Conservation (phyloP, 2,888 invertebrate genomes). For the Operophtera brumata region DNA sequence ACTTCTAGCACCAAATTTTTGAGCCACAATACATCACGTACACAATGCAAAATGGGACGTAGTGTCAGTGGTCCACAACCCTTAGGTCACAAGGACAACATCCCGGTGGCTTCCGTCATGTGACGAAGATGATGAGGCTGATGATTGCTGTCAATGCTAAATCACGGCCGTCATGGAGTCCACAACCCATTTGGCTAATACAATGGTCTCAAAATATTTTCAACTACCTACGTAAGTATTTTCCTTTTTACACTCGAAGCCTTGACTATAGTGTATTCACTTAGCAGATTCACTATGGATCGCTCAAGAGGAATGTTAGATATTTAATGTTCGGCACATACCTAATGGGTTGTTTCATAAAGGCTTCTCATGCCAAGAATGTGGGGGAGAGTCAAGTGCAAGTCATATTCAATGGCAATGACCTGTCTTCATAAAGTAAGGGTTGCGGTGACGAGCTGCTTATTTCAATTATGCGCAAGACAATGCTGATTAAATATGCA, state of each 20-base stretch:
- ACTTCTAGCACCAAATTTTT: no score
- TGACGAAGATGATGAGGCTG: no score
- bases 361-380: background rate
- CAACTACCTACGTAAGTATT: no score
- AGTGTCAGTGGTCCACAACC: no score
- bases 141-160: no score
- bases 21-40: no score
- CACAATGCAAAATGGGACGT: no score
- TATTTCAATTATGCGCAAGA: background rate
- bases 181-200: no score
- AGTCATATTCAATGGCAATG: slow-evolving; percentile 8
- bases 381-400: background rate
- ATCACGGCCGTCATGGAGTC: no score
- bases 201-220: no score
- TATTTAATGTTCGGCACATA: slow-evolving; percentile 8
- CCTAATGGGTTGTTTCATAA: slow-evolving; percentile 2
- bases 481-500: background rate
- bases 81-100: no score
- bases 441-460: background rate
- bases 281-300: background rate
- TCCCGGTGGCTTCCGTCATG: no score
- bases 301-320: background rate
- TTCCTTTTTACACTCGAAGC: background rate
- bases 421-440: slow-evolving; percentile 1
- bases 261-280: background rate